These are phyloP conservation scores for Pygathrix nemaeus DNA, from an alignment of 2,113 vertebrate genomes.

Conservation along the genomic window DNA sequence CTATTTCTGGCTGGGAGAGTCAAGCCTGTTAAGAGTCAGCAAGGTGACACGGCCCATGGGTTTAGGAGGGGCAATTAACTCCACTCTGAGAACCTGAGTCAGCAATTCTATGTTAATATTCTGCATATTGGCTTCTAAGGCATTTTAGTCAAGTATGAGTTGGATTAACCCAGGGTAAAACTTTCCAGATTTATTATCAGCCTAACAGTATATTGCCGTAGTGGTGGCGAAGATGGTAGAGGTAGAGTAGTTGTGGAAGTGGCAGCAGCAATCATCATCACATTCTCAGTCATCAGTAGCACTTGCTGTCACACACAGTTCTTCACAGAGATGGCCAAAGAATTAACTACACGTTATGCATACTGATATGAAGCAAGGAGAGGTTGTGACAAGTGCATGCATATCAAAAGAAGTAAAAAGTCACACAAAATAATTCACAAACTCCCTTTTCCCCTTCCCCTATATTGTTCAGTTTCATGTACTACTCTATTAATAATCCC, in stretches of 20 bases:
- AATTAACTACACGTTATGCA: not conserved
- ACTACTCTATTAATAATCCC: not conserved
- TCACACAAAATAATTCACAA: not conserved
- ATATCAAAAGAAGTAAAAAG: not conserved
- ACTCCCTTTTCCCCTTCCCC: not conserved
- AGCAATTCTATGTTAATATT: not conserved
- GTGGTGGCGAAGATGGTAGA: not conserved
- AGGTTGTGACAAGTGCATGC: not conserved
- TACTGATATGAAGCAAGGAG: not conserved
- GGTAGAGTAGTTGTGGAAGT: not conserved
- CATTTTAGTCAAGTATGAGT: not conserved
- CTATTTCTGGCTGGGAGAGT: not conserved
- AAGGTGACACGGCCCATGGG: too few species aligned
- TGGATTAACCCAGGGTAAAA: not conserved
- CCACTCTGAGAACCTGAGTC: not conserved
- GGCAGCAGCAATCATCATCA: not conserved
- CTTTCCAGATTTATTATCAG: not conserved
- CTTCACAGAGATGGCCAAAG: conserved; percentile 31
- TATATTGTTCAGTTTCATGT: not conserved
- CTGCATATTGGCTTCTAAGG: not conserved
- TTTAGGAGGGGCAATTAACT: not conserved
- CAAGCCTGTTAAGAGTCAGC: not conserved
- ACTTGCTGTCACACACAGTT: not conserved
- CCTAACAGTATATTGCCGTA: rapidly evolving
- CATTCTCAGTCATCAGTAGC: rapidly evolving